A percentile compares a stretch with the other conserved stretches of the same genome.
phyloP scores from a whole-genome alignment of 2,113 vertebrate species.

The Centropristis striata region DNA sequence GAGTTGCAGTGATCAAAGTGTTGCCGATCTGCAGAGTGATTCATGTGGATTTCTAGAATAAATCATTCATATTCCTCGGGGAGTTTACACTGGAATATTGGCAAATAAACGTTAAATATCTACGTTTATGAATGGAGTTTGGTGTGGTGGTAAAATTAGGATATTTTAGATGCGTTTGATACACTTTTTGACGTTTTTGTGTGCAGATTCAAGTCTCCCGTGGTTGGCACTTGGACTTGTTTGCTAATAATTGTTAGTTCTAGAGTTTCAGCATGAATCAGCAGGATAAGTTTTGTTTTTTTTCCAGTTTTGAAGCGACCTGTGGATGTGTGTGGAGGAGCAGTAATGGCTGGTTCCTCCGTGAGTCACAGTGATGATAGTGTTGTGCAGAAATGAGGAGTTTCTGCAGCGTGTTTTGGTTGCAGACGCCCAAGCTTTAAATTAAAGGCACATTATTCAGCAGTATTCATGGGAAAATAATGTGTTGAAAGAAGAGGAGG shows the following conservation, averaged over 20 bases:
- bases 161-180: background rate
- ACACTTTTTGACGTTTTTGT: background rate
- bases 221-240: background rate
- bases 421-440: constrained; percentile 8
- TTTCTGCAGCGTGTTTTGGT: background rate
- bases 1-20: too few relatives aligned
- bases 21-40: background rate
- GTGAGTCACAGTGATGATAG: too few relatives aligned
- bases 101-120: background rate
- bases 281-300: background rate
- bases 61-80: fast-evolving
- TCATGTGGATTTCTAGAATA: background rate
- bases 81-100: fast-evolving
- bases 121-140: background rate
- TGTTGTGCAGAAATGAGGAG: background rate
- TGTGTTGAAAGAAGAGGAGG: constrained; percentile 57
- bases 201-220: background rate
- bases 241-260: background rate
- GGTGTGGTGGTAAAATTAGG: background rate
- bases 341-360: background rate
- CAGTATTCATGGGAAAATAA: constrained; percentile 63
- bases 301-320: too few relatives aligned
- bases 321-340: background rate
- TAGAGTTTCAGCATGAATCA: background rate
- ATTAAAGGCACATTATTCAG: constrained; percentile 60